phyloP scores from a whole-genome alignment of 2,888 invertebrate genomes.

The Macrosoma leucophasiata region DNA sequence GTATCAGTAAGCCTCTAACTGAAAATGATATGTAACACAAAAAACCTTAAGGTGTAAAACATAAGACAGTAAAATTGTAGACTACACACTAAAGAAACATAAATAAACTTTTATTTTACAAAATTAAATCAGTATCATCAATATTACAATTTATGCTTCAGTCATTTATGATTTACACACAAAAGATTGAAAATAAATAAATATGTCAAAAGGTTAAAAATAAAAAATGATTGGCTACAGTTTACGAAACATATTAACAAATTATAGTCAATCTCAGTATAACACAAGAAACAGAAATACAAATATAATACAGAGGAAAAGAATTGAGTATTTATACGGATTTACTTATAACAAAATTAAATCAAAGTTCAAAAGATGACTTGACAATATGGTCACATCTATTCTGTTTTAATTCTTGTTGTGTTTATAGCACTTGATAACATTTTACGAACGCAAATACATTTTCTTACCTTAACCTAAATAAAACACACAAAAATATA shows the following conservation, averaged over 20 bases:
- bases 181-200: too few species aligned
- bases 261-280: slow-evolving; percentile 43
- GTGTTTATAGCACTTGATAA: slow-evolving; percentile 43
- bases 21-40: slow-evolving; percentile 52
- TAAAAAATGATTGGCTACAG: slow-evolving; percentile 42
- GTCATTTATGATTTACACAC: too few species aligned
- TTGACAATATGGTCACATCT: too few species aligned
- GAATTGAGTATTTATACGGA: slow-evolving; percentile 13
- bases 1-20: slow-evolving; percentile 47
- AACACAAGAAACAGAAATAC: too few species aligned
- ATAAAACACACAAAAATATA: slow-evolving; percentile 74
- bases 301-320: slow-evolving; percentile 3
- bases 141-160: background rate
- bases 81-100: slow-evolving; percentile 20
- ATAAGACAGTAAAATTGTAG: slow-evolving; percentile 16
- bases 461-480: slow-evolving; percentile 65
- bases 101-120: slow-evolving; percentile 3
- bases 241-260: slow-evolving; percentile 33
- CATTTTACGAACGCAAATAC: slow-evolving; percentile 64
- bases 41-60: slow-evolving; percentile 23
- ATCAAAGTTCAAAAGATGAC: too few species aligned
- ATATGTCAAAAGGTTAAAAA: slow-evolving; percentile 58
- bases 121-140: too few species aligned
- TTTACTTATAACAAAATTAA: too few species aligned
- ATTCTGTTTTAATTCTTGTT: too few species aligned